Evolutionary conservation across 1,140 invertebrate genomes (phyloP).

Genomic region (Drosophila paulistorum): DNA sequence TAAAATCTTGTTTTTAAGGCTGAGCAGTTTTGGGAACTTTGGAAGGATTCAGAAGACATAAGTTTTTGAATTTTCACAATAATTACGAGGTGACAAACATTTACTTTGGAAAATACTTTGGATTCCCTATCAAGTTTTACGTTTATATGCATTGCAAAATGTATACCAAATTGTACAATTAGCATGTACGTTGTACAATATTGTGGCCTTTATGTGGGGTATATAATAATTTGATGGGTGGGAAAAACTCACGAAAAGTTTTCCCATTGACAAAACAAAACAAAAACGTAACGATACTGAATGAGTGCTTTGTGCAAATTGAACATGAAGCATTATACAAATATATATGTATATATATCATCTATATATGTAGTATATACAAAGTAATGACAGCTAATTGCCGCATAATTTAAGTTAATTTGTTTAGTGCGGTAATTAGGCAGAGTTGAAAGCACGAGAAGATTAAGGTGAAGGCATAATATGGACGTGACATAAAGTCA

Average conservation of each 20-base stretch:
- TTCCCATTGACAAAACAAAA: constrained; percentile 1
- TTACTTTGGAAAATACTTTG: no score
- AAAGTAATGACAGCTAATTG: constrained; percentile 45
- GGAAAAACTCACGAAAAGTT: background rate
- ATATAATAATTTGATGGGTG: constrained; percentile 5
- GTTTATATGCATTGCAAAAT: background rate
- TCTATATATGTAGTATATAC: background rate
- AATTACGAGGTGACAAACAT: no score
- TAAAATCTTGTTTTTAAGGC: no score
- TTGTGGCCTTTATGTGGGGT: constrained; percentile 4
- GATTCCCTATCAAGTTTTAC: no score
- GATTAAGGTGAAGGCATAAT: constrained; percentile 17
- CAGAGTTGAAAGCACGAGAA: constrained; percentile 3
- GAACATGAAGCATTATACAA: constrained; percentile 12
- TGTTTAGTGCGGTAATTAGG: constrained; percentile 37
- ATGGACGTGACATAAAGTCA: constrained; percentile 45
- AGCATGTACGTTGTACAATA: background rate
- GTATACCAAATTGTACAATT: background rate
- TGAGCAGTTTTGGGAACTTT: no score
- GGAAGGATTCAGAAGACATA: no score
- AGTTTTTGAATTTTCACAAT: no score
- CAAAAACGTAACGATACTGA: background rate
- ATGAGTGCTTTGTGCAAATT: constrained; percentile 22
- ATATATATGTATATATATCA: background rate
- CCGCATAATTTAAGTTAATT: constrained; percentile 52